Conservation (phyloP, 2,113 vertebrate genomes). For the Pterocles gutturalis region DNA sequence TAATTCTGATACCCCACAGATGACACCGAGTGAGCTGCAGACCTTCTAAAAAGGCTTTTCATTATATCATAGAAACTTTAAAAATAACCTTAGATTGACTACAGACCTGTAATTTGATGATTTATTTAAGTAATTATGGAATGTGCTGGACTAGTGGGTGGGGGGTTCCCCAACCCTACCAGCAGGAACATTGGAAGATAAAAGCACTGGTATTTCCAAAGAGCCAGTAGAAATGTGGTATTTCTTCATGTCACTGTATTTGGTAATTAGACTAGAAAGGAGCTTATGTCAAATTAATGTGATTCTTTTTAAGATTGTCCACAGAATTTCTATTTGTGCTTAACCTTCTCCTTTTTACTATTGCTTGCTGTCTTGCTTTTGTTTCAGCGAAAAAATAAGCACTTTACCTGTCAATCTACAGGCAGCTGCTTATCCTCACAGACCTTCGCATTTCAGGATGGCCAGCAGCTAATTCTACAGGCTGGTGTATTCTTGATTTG, state of each 20-base stretch:
- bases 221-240: neutral
- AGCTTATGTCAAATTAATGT: slow-evolving; percentile 31
- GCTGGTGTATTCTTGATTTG: neutral
- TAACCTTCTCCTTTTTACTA: neutral
- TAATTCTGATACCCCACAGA: neutral
- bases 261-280: slow-evolving; percentile 27
- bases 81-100: neutral
- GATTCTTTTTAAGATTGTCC: neutral
- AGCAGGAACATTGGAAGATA: neutral
- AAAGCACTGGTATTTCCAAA: neutral
- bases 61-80: neutral
- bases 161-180: neutral
- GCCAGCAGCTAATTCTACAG: neutral
- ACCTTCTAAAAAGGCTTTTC: neutral
- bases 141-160: neutral
- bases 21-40: neutral
- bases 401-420: neutral
- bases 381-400: neutral
- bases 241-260: neutral
- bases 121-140: neutral
- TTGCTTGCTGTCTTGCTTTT: neutral
- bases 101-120: neutral
- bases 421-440: slow-evolving; percentile 2
- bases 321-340: neutral
- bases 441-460: neutral